Conservation (phyloP, 23 tunicate species). For the Ascidia mentula region DNA sequence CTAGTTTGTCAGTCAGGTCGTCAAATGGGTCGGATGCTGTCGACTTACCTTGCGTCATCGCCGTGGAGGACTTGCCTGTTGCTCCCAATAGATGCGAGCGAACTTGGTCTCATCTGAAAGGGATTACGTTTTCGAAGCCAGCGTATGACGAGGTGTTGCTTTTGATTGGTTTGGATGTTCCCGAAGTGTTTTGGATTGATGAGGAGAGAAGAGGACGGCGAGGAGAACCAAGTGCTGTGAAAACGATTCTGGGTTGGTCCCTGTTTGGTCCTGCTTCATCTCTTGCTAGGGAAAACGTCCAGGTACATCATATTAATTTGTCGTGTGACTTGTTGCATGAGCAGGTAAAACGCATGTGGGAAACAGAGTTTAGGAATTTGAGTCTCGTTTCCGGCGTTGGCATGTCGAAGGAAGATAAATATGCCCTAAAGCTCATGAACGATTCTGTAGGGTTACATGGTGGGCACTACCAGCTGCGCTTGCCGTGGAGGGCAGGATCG, state of each 20-base stretch:
- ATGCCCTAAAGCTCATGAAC: conserved; percentile 2
- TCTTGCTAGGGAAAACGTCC: neutral
- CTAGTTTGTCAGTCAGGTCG: neutral
- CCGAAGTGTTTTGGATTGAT: neutral
- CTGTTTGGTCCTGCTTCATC: neutral
- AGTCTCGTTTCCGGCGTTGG: neutral
- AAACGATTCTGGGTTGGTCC: conserved; percentile 9
- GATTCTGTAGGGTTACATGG: neutral
- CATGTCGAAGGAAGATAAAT: neutral
- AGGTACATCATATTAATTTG: neutral
- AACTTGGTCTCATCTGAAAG: neutral
- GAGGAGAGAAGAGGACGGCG: neutral
- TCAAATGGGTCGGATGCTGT: neutral
- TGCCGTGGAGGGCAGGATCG: conserved; percentile 19
- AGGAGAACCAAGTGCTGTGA: conserved; percentile 13
- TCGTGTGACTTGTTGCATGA: neutral
- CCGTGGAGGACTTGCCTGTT: neutral
- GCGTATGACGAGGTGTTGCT: neutral
- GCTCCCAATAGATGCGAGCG: neutral
- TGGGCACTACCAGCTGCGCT: conserved; percentile 18
- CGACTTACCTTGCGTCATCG: neutral
- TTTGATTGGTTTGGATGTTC: conserved; percentile 18
- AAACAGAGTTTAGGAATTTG: neutral
- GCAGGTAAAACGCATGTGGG: neutral
- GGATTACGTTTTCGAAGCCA: neutral